phyloP scores from a whole-genome alignment of 2,797 vertebrate species.

The Eospalax fontanierii region DNA sequence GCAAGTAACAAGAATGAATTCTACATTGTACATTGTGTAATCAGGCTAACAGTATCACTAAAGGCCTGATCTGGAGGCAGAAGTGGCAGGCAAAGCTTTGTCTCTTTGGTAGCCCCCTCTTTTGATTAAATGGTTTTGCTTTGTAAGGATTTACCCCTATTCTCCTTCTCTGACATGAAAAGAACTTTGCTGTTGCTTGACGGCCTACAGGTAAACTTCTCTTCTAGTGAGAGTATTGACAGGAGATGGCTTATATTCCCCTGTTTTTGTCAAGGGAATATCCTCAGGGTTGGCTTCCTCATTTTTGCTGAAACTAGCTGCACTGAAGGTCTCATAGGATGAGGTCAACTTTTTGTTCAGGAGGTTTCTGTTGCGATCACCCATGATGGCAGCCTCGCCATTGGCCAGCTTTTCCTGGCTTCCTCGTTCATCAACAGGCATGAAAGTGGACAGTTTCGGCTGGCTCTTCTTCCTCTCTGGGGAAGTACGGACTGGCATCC shows the following conservation, averaged over 20 bases:
- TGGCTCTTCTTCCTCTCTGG: slow-evolving; percentile 98
- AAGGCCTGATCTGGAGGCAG: slow-evolving; percentile 94
- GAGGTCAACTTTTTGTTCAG: slow-evolving; percentile 99
- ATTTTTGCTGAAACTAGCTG: slow-evolving; percentile 94
- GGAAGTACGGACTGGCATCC: slow-evolving; percentile 99
- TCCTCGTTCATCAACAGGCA: slow-evolving; percentile 96
- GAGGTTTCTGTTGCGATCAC: slow-evolving; percentile 99
- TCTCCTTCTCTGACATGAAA: slow-evolving; percentile 86
- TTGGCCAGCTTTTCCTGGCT: slow-evolving; percentile 98
- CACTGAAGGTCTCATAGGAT: slow-evolving; percentile 97
- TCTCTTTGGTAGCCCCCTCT: slow-evolving; percentile 93
- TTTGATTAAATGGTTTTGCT: slow-evolving; percentile 86
- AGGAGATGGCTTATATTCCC: slow-evolving; percentile 98
- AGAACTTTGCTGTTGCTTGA: slow-evolving; percentile 85
- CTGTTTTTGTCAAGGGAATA: slow-evolving; percentile 97
- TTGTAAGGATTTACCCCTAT: slow-evolving; percentile 87
- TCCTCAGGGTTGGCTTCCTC: slow-evolving; percentile 97
- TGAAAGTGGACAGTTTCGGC: slow-evolving; percentile 99
- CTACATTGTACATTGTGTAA: slow-evolving; percentile 95
- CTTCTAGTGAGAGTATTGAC: slow-evolving; percentile 98
- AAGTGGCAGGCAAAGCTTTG: slow-evolving; percentile 92
- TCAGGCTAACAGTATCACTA: slow-evolving; percentile 94
- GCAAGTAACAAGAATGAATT: slow-evolving; percentile 95
- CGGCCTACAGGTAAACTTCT: slow-evolving; percentile 98
- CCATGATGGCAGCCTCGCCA: slow-evolving; percentile 96